Percentiles rank a stretch among this genome's conserved stretches.
Conservation (phyloP, 2,888 invertebrate species). For the Pristionchus fissidentatus region DNA sequence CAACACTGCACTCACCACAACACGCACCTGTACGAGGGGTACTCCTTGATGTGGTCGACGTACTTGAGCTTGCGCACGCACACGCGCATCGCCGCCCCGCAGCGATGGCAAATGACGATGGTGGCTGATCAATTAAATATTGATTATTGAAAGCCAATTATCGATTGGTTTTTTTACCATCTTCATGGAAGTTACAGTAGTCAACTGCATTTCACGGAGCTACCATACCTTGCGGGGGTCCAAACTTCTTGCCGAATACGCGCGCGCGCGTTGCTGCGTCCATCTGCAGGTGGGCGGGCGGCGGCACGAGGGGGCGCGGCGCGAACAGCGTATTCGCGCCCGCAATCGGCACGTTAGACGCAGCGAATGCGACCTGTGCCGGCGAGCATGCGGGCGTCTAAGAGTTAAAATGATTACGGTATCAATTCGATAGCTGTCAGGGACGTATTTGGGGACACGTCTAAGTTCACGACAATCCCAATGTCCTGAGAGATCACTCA, state of each 20-base stretch:
- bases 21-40: slow-evolving; percentile 46
- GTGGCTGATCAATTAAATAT: no score
- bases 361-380: not conserved
- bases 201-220: not conserved
- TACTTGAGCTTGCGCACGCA: slow-evolving; percentile 42
- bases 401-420: no score
- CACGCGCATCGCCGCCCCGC: slow-evolving; percentile 40
- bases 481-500: no score
- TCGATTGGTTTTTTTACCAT: no score
- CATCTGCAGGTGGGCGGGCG: not conserved
- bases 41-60: slow-evolving; percentile 39
- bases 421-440: no score
- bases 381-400: no score
- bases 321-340: not conserved
- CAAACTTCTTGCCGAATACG: not conserved
- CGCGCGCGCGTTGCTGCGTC: not conserved
- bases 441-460: no score
- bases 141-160: no score
- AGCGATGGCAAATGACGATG: slow-evolving; percentile 19
- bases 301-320: not conserved
- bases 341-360: not conserved
- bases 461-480: no score
- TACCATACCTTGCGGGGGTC: not conserved
- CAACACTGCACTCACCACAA: not conserved
- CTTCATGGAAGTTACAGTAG: no score